Percentiles rank a stretch among this genome's conserved stretches.
Evolutionary conservation across 2,113 vertebrate genomes (phyloP).

Genomic region (Stigmatopora nigra): DNA sequence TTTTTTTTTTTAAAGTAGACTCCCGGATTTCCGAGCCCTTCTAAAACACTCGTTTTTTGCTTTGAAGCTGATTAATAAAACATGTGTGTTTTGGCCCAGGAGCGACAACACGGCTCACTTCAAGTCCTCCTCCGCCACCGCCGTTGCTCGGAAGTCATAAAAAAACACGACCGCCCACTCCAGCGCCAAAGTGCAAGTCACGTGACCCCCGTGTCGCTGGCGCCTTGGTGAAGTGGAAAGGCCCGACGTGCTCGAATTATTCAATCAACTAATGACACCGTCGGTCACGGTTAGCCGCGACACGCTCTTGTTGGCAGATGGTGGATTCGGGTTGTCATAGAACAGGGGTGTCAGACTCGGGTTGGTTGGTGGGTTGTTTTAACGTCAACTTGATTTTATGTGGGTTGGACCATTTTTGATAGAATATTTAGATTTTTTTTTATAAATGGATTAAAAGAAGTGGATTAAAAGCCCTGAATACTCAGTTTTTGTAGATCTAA

Average conservation of each 20-base stretch:
- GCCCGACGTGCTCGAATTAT: conserved; percentile 61
- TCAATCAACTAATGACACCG: conserved; percentile 71
- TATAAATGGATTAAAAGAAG: too few species aligned
- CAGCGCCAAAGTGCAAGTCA: neutral
- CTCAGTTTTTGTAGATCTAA: too few species aligned
- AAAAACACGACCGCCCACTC: neutral
- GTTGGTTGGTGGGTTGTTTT: too few species aligned
- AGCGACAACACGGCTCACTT: neutral
- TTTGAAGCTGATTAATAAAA: neutral
- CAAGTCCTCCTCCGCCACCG: neutral
- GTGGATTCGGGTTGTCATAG: too few species aligned
- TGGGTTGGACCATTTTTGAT: too few species aligned
- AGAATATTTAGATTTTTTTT: too few species aligned
- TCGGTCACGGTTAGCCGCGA: conserved; percentile 69
- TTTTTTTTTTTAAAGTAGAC: neutral
- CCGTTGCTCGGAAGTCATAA: neutral
- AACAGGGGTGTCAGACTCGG: too few species aligned
- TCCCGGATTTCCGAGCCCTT: neutral
- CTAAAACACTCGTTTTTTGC: neutral
- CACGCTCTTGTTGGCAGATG: conserved; percentile 63
- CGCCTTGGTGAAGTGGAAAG: conserved; percentile 40
- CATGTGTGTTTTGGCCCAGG: neutral
- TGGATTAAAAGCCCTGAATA: too few species aligned
- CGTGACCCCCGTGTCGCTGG: neutral
- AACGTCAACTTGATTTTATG: too few species aligned